Conservation (phyloP, 1,140 invertebrate species). For the Melitaea cinxia region DNA sequence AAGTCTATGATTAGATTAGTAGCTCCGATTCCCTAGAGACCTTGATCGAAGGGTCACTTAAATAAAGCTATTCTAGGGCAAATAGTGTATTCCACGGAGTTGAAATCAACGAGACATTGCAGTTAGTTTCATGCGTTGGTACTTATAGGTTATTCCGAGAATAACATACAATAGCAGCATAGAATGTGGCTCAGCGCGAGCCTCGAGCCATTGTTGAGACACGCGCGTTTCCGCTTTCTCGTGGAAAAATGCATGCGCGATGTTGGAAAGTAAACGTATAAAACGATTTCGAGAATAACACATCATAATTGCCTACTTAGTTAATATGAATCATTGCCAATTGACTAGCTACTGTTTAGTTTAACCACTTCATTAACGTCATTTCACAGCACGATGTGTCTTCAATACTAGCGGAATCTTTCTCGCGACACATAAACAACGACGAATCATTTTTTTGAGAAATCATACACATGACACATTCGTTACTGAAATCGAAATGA, state of each 20-base stretch:
- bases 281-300: constrained; percentile 64
- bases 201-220: constrained; percentile 70
- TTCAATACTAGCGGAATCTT: neutral
- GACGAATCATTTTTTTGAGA: neutral
- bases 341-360: neutral
- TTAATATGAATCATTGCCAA: constrained; percentile 34
- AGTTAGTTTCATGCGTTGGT: constrained; percentile 11
- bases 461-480: neutral
- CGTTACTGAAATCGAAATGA: constrained; percentile 21
- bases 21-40: constrained; percentile 23
- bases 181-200: constrained; percentile 71
- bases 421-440: no score
- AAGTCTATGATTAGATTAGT: constrained; percentile 37
- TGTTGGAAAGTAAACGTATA: constrained; percentile 74
- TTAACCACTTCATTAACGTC: neutral
- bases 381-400: neutral
- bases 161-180: constrained; percentile 67
- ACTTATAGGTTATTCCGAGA: constrained; percentile 58
- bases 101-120: constrained; percentile 26
- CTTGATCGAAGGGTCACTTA: constrained; percentile 20
- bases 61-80: neutral
- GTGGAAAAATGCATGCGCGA: constrained; percentile 77
- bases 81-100: neutral
- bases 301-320: constrained; percentile 48
- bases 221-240: constrained; percentile 79